Conservation (phyloP, 1,140 invertebrate species). For the Lamellibrachia luymesi region DNA sequence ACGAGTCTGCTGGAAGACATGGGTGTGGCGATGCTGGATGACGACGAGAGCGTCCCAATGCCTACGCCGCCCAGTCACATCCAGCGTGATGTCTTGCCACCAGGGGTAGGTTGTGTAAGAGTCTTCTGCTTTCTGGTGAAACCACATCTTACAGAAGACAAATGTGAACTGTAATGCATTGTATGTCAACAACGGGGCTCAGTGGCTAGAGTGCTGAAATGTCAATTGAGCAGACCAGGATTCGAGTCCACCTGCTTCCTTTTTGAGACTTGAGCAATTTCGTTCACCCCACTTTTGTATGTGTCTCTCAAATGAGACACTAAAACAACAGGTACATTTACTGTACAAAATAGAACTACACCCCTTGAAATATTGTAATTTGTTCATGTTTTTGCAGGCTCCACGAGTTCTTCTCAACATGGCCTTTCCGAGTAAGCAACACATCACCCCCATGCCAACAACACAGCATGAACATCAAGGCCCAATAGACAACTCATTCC, state of each 20-base stretch:
- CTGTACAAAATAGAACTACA: too few species aligned
- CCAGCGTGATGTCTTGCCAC: neutral
- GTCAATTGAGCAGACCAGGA: too few species aligned
- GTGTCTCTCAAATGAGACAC: too few species aligned
- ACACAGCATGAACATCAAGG: neutral
- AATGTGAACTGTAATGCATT: too few species aligned
- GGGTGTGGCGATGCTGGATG: constrained; percentile 24
- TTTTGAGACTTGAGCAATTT: too few species aligned
- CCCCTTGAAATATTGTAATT: too few species aligned
- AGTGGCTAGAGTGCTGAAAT: too few species aligned
- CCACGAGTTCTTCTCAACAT: neutral
- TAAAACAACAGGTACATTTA: too few species aligned
- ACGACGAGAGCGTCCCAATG: constrained; percentile 10
- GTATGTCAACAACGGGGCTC: too few species aligned
- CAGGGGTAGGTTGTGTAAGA: constrained; percentile 17
- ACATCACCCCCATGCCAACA: neutral
- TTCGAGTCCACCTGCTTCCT: too few species aligned
- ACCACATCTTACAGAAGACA: too few species aligned
- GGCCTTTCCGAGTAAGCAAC: neutral
- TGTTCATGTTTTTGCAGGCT: neutral
- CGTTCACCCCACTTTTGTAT: too few species aligned
- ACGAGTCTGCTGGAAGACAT: constrained; percentile 19
- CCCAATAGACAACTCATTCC: neutral
- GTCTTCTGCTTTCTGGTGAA: neutral
- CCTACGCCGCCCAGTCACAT: neutral